phyloP scores from a whole-genome alignment of 2,888 invertebrate genomes.

The Drosophila pseudotalamancana region DNA sequence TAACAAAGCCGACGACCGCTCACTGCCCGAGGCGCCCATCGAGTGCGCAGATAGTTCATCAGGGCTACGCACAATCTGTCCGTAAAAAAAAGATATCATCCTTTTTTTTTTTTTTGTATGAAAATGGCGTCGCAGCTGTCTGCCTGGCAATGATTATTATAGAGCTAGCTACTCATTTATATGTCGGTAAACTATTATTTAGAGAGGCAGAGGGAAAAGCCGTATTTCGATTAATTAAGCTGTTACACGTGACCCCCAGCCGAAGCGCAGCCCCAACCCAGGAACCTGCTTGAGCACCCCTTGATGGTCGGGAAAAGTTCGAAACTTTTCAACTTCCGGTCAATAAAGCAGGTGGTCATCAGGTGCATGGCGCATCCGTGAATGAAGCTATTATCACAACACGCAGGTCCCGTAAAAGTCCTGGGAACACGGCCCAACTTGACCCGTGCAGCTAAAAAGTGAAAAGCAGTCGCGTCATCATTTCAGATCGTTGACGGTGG shows the following conservation, averaged over 20 bases:
- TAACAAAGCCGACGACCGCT: slow-evolving; percentile 59
- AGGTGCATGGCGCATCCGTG: slow-evolving; percentile 73
- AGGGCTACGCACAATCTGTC: slow-evolving; percentile 42
- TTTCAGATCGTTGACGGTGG: slow-evolving; percentile 13
- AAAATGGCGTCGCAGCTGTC: slow-evolving; percentile 57
- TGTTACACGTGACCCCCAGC: slow-evolving; percentile 54
- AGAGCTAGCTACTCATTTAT: slow-evolving; percentile 9
- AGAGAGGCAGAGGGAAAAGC: slow-evolving; percentile 22
- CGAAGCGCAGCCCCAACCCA: slow-evolving; percentile 11
- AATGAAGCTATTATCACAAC: slow-evolving; percentile 71
- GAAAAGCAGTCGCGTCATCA: slow-evolving; percentile 72
- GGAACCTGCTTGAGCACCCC: slow-evolving; percentile 9
- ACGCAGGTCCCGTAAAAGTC: slow-evolving; percentile 56
- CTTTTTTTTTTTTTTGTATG: no score
- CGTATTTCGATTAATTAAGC: slow-evolving; percentile 66
- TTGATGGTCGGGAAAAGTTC: slow-evolving; percentile 58
- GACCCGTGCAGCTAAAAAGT: slow-evolving; percentile 64
- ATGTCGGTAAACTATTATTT: slow-evolving; percentile 43
- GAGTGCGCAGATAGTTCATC: slow-evolving; percentile 56
- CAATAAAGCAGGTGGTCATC: slow-evolving; percentile 79
- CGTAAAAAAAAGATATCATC: slow-evolving; percentile 9
- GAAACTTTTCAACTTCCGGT: slow-evolving; percentile 81
- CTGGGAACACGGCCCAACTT: slow-evolving; percentile 60
- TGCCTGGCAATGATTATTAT: slow-evolving; percentile 23
- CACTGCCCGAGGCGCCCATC: slow-evolving; percentile 35